phyloP scores from a whole-genome alignment of 2,113 vertebrate species.

The Pelecanoides urinatrix region DNA sequence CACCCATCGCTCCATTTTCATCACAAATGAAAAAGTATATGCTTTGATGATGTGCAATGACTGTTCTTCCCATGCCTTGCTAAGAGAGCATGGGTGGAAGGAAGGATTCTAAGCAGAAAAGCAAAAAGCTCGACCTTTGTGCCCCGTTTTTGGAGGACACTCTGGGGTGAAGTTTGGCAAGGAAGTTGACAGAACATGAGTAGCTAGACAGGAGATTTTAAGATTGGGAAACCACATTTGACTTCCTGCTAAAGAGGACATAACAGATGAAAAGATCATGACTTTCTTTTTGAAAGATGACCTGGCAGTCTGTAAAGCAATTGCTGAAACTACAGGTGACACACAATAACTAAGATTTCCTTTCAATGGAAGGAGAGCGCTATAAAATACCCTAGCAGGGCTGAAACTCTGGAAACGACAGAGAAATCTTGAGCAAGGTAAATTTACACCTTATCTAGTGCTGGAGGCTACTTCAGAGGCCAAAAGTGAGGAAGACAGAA shows the following conservation, averaged over 20 bases:
- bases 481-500: background rate
- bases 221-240: background rate
- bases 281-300: background rate
- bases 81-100: background rate
- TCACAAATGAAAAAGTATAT: background rate
- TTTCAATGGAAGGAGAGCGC: background rate
- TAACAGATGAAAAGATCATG: background rate
- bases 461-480: background rate
- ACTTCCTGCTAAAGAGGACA: background rate
- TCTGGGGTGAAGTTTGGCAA: background rate
- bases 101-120: background rate
- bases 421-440: background rate
- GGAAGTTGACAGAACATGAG: background rate
- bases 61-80: background rate
- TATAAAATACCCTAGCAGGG: background rate
- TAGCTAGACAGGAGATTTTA: background rate
- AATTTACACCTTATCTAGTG: background rate
- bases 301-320: background rate
- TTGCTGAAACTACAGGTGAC: background rate
- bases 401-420: background rate
- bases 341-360: background rate
- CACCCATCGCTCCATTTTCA: background rate
- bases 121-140: background rate
- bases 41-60: background rate
- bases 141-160: background rate